Base-by-base conservation (phyloP, 2,797 vertebrate genomes). In the Glyptemys insculpta region DNA sequence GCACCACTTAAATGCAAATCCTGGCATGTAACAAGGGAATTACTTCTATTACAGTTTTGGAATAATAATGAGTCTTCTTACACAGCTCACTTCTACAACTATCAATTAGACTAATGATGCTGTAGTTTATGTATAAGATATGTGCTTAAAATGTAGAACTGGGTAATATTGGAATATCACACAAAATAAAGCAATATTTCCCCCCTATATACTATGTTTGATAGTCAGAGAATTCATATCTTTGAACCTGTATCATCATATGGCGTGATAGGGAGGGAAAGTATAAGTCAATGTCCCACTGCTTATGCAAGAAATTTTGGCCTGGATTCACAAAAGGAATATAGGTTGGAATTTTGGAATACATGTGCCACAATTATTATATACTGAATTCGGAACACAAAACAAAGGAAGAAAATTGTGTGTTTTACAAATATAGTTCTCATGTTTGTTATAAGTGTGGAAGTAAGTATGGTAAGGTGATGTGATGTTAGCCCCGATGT, bases 21-120 rank as follows among this genome's bases (percentile, higher is more conserved):
- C 23, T 79, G 27, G 1, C 14, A 85, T 81, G 14, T 1, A 88
- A 52, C 15, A 89, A 84, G 8, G 91, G 2, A 94, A 88, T 93
- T 96, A 56, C 52, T 94, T 83, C 27, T 80, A 47, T 56, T 49
- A 62, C 6, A 79, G 15, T 62, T 91, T 90, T 87, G 80, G 96
- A 93, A 92, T 68, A 94, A 86, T 87, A 80, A 92, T 72, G 14
- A 37, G 53, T 97, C 91, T 83, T 87, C 49, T 89, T n/a, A 78
- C 31, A 85, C 2, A 54, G 27, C 54, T 92, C 57, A 85, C 93
- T 93, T 95, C 49, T 56, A 93, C 54, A 92, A 1, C 44, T 92
- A 87, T 86, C 19, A 88, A 88, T 89, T 91, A 54, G 31, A 92
- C 90, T 91, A 86, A 78, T 85, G n/a, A 85, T 59, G 18, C 1